Percentiles rank a stretch among this genome's conserved stretches.
Conservation (phyloP, 2,113 vertebrate species). For the Plectropomus leopardus region DNA sequence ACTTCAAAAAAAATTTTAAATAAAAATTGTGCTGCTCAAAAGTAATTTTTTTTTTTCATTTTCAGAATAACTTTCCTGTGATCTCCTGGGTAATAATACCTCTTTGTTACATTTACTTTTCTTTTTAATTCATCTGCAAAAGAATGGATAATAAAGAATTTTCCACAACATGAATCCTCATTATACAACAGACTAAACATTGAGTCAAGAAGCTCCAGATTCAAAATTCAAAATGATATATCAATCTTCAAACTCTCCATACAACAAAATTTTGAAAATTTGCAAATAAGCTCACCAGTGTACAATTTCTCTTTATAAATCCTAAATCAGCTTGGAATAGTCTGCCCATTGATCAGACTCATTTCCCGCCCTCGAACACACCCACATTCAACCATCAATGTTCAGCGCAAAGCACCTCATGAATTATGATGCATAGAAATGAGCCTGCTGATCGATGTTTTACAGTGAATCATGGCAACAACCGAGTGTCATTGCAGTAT, state of each 20-base stretch:
- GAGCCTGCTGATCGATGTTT: too few species aligned
- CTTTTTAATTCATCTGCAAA: not conserved
- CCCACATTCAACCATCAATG: too few species aligned
- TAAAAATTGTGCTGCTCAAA: not conserved
- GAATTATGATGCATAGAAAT: too few species aligned
- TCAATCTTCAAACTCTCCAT: not conserved
- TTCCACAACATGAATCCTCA: not conserved
- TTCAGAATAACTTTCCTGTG: not conserved
- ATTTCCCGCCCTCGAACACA: too few species aligned
- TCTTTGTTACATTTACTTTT: not conserved
- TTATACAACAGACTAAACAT: not conserved
- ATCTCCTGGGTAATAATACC: not conserved
- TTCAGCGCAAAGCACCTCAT: too few species aligned
- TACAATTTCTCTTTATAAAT: too few species aligned
- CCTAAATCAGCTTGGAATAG: too few species aligned
- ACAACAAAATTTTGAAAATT: too few species aligned
- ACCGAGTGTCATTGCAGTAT: too few species aligned
- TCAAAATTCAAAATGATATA: slow-evolving; percentile 1
- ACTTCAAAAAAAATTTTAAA: not conserved
- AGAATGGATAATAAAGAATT: not conserved
- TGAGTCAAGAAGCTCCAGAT: not conserved
- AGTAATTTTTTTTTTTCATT: not conserved
- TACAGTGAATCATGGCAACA: too few species aligned
- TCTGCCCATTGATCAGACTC: too few species aligned
- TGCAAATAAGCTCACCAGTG: too few species aligned